Conservation (phyloP, 2,113 vertebrate species). For the Gadus chalcogrammus region DNA sequence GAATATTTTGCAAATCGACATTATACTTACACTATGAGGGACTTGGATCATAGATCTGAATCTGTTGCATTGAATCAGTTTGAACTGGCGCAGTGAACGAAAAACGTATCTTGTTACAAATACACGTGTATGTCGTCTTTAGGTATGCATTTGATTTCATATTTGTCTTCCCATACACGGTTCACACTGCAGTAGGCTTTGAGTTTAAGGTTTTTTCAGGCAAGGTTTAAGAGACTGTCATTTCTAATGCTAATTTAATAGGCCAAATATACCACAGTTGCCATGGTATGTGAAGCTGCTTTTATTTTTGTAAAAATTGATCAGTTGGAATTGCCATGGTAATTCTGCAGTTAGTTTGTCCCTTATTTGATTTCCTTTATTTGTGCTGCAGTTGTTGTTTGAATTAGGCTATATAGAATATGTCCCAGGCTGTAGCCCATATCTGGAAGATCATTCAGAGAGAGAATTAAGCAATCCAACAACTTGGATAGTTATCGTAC, state of each 20-base stretch:
- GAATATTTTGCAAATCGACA: no score
- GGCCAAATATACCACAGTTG: not conserved
- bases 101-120: conserved; percentile 10
- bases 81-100: no score
- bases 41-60: no score
- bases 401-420: not conserved
- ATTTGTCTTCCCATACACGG: conserved; percentile 4
- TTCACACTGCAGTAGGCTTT: no score
- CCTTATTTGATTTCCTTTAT: not conserved
- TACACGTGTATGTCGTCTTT: not conserved
- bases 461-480: conserved; percentile 8
- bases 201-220: no score
- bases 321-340: no score
- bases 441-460: not conserved
- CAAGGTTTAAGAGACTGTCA: not conserved
- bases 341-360: no score
- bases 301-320: conserved; percentile 6
- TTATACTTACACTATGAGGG: no score
- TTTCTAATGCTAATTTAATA: not conserved
- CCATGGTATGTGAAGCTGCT: not conserved
- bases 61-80: no score
- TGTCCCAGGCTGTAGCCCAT: not conserved
- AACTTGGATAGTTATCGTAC: conserved; percentile 14
- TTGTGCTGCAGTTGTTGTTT: not conserved
- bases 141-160: not conserved